Conservation (phyloP, 2,113 vertebrate genomes). For the Trogon surrucura region DNA sequence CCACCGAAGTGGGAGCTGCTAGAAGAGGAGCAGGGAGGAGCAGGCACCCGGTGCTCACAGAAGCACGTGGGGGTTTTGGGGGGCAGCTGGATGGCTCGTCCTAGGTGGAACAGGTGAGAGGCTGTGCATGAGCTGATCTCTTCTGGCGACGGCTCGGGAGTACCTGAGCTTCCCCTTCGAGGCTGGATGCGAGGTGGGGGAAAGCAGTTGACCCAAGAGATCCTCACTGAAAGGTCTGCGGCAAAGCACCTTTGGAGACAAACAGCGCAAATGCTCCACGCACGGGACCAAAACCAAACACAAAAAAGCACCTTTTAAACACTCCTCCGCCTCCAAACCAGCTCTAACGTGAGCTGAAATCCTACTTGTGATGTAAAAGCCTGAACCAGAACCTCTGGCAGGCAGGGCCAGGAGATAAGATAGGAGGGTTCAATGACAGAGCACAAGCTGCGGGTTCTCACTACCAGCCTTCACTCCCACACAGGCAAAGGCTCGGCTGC, state of each 20-base stretch:
- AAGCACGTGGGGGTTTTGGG: fast-evolving
- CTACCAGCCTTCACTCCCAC: not conserved
- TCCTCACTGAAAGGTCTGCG: not conserved
- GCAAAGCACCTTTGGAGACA: not conserved
- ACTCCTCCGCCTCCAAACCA: fast-evolving
- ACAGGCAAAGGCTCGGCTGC: not conserved
- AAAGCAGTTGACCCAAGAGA: not conserved
- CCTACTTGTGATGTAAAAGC: not conserved
- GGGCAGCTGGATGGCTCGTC: not conserved
- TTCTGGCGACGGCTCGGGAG: not conserved
- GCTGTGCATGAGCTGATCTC: not conserved
- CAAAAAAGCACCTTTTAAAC: not conserved
- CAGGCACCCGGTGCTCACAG: not conserved
- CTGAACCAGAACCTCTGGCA: not conserved
- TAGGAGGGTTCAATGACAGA: not conserved
- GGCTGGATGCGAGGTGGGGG: not conserved
- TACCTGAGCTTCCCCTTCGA: fast-evolving
- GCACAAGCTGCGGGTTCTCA: not conserved
- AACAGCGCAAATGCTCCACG: not conserved
- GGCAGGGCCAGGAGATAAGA: not conserved
- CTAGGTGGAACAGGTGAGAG: fast-evolving
- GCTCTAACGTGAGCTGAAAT: not conserved
- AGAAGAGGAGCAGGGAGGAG: not conserved
- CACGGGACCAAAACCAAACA: not conserved
- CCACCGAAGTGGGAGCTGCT: not conserved